Conservation (phyloP, 2,888 invertebrate genomes). For the Thereva nobilitata region DNA sequence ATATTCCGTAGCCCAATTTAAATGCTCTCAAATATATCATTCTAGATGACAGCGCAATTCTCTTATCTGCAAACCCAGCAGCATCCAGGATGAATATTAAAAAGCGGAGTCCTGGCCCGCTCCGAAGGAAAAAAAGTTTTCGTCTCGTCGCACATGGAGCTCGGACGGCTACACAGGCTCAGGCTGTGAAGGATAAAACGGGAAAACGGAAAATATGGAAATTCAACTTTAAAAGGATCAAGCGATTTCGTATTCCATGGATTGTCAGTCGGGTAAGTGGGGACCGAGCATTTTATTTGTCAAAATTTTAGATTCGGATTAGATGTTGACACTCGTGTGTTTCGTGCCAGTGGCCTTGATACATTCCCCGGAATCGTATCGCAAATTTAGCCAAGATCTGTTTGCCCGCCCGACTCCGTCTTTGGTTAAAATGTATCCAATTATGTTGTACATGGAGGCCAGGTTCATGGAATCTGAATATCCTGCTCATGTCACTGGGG, state of each 20-base stretch:
- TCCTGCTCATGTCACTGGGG: too few relatives aligned
- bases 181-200: slow-evolving; percentile 24
- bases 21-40: slow-evolving; percentile 66
- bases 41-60: slow-evolving; percentile 71
- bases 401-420: too few relatives aligned
- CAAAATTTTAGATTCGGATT: slow-evolving; percentile 35
- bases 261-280: slow-evolving; percentile 27
- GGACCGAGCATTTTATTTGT: slow-evolving; percentile 31
- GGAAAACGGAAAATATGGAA: slow-evolving; percentile 33
- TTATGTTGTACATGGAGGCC: too few relatives aligned
- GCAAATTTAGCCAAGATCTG: too few relatives aligned
- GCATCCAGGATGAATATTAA: slow-evolving; percentile 44
- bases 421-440: too few relatives aligned
- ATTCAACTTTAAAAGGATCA: slow-evolving; percentile 36
- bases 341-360: background rate
- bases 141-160: slow-evolving; percentile 20
- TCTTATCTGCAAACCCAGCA: slow-evolving; percentile 64
- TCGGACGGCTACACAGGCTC: slow-evolving; percentile 13
- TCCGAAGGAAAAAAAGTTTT: slow-evolving; percentile 31
- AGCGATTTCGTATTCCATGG: slow-evolving; percentile 31
- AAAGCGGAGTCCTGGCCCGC: slow-evolving; percentile 41
- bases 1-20: slow-evolving; percentile 54
- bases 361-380: too few relatives aligned
- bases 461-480: too few relatives aligned
- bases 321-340: slow-evolving; percentile 25